Percentiles rank a stretch among this genome's conserved stretches.
Evolutionary conservation across 2,797 vertebrate species (phyloP).

Genomic region (Pseudotriccus pelzelni): DNA sequence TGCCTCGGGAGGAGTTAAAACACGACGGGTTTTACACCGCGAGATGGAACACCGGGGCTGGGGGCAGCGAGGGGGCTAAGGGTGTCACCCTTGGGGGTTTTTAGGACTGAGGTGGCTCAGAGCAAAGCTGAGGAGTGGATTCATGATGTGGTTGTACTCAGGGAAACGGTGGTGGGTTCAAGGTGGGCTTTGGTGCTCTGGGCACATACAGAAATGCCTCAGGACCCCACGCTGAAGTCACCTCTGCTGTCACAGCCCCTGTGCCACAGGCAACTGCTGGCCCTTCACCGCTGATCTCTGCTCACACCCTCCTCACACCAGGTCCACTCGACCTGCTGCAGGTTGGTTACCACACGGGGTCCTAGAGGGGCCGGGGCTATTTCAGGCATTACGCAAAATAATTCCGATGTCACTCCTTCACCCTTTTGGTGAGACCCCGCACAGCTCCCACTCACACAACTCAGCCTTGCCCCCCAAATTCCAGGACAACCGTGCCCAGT

Average conservation of each 20-base stretch:
- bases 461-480: neutral
- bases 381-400: neutral
- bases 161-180: fast-evolving
- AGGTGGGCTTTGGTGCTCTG: fast-evolving
- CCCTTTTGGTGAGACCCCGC: neutral
- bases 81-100: fast-evolving
- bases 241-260: neutral
- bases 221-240: fast-evolving
- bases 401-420: fast-evolving
- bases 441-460: neutral
- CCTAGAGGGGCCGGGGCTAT: fast-evolving
- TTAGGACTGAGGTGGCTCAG: neutral
- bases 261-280: neutral
- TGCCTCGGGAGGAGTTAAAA: neutral
- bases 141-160: fast-evolving
- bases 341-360: fast-evolving
- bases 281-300: neutral
- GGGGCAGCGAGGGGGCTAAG: neutral
- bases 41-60: fast-evolving
- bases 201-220: fast-evolving
- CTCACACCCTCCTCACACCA: fast-evolving
- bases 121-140: neutral
- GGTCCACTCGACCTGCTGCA: neutral
- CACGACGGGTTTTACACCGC: fast-evolving
- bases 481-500: neutral